Percentiles rank a stretch among this genome's conserved stretches.
Evolutionary conservation across 2,888 invertebrate genomes (phyloP).

Genomic region (Polydrusus cervinus): DNA sequence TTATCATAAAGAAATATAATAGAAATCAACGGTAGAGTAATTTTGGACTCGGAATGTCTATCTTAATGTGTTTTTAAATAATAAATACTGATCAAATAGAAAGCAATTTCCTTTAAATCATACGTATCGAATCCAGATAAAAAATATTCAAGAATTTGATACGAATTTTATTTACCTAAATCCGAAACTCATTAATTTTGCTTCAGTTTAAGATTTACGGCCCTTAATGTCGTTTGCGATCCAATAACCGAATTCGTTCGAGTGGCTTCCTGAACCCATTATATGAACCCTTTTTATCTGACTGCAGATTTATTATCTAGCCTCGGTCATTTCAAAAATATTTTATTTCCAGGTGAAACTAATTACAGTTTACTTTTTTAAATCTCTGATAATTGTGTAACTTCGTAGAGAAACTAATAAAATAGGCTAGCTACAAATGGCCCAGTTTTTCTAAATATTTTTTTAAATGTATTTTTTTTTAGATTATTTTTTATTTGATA

Average conservation of each 20-base stretch:
- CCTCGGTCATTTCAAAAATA: slow-evolving; percentile 25
- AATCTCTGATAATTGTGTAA: background rate
- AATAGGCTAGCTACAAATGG: no score
- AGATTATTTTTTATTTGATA: no score
- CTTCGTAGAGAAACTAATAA: no score
- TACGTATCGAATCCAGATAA: slow-evolving; percentile 1
- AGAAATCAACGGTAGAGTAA: no score
- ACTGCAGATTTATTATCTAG: slow-evolving; percentile 34
- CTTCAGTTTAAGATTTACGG: slow-evolving; percentile 43
- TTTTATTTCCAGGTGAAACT: slow-evolving; percentile 20
- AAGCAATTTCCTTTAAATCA: no score
- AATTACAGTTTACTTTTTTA: slow-evolving; percentile 1
- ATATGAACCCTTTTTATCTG: slow-evolving; percentile 41
- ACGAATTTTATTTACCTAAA: slow-evolving; percentile 46
- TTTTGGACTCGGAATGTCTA: no score
- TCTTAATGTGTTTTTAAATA: no score
- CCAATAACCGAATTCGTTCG: slow-evolving; percentile 47
- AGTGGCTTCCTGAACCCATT: slow-evolving; percentile 47
- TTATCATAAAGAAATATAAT: no score
- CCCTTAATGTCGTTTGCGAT: slow-evolving; percentile 46
- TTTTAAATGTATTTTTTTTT: no score
- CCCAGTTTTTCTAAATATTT: no score
- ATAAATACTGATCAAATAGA: no score
- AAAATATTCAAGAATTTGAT: slow-evolving; percentile 34
- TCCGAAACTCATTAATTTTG: slow-evolving; percentile 46